Percentiles rank a stretch among this genome's conserved stretches.
Conservation (phyloP, 1,140 invertebrate genomes). For the Meteorus sp. region DNA sequence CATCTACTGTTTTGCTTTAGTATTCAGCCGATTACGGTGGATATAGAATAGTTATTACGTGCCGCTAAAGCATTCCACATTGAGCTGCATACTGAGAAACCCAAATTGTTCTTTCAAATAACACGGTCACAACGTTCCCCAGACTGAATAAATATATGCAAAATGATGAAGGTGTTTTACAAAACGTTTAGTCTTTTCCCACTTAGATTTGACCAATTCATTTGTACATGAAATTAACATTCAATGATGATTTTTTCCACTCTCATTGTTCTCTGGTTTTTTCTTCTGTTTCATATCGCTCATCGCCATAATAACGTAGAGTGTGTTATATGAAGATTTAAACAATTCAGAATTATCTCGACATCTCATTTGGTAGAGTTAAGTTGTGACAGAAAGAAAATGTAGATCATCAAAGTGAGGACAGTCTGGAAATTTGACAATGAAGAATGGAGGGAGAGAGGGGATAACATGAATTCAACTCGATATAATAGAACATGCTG, state of each 20-base stretch:
- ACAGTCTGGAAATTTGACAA: conserved; percentile 21
- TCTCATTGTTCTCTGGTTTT: too few species aligned
- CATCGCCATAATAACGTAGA: too few species aligned
- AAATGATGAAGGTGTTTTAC: neutral
- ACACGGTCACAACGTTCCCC: conserved; percentile 10
- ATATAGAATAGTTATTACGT: conserved; percentile 18
- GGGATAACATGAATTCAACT: neutral
- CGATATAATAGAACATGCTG: too few species aligned
- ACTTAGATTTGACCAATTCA: too few species aligned
- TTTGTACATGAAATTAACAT: too few species aligned
- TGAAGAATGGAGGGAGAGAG: neutral
- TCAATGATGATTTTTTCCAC: too few species aligned
- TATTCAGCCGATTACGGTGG: too few species aligned
- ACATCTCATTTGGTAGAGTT: conserved; percentile 2
- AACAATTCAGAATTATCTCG: too few species aligned
- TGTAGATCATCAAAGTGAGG: conserved; percentile 24
- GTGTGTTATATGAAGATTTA: too few species aligned
- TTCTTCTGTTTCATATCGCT: too few species aligned
- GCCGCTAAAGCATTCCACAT: conserved; percentile 11
- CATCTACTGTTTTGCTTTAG: too few species aligned
- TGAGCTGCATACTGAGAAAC: neutral
- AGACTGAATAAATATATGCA: conserved; percentile 18
- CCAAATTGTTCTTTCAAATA: conserved; percentile 19
- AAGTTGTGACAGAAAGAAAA: conserved; percentile 25
- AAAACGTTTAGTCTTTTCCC: neutral